Evolutionary conservation across 1,140 invertebrate species (phyloP).

Genomic region (Aporrectodea caliginosa): DNA sequence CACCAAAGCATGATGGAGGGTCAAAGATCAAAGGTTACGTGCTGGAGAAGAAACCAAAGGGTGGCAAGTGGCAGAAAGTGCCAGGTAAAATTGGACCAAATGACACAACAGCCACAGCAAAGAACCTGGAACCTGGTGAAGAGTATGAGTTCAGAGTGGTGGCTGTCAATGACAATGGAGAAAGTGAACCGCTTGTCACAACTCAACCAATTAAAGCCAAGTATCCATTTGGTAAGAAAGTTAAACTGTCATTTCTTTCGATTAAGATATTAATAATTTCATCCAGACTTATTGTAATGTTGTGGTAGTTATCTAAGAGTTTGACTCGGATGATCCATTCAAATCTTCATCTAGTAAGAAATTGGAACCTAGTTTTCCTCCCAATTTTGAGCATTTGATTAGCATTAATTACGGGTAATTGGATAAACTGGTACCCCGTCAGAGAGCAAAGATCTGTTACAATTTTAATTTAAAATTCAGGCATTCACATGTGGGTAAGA

Average conservation of each 20-base stretch:
- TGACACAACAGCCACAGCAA: slow-evolving; percentile 66
- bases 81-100: slow-evolving; percentile 37
- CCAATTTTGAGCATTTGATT: background rate
- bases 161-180: slow-evolving; percentile 94
- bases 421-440: background rate
- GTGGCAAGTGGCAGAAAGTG: slow-evolving; percentile 59
- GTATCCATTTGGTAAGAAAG: slow-evolving; percentile 78
- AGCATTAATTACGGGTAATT: background rate
- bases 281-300: background rate
- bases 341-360: background rate
- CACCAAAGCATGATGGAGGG: slow-evolving; percentile 81
- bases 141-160: slow-evolving; percentile 96
- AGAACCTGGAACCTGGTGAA: slow-evolving; percentile 82
- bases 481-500: background rate
- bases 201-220: slow-evolving; percentile 83
- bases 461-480: too few species aligned
- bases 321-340: background rate
- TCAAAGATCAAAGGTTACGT: slow-evolving; percentile 93
- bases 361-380: background rate
- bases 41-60: slow-evolving; percentile 79
- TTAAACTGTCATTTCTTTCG: background rate
- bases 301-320: background rate
- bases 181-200: slow-evolving; percentile 84
- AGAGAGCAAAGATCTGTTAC: too few species aligned
- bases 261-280: background rate